Evolutionary conservation across 2,888 invertebrate species (phyloP), one percentile per base, ranked within the genome.

Genomic region (Phengaris arion): DNA sequence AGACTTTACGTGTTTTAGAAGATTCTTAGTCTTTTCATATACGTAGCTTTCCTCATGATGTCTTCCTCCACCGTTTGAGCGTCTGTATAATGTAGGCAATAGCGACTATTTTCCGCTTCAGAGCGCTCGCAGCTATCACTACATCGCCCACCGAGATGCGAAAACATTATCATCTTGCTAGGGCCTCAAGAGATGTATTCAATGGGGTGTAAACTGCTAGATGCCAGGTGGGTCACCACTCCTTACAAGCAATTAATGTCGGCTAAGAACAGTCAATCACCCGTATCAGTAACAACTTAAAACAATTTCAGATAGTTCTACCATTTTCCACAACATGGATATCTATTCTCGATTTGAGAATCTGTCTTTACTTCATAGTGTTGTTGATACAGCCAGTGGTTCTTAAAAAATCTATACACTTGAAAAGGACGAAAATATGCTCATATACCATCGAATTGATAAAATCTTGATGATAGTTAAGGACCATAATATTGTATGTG

Each of bases 91-190:
- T 35, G 35, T 35, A 35, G 85, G 84, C 83, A 85, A 85, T 86
- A 78, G 81, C 79, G 81, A 80, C 83, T 83, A 86, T 86, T 89
- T 88, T 82, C 86, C 82, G 84, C 83, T 81, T 79, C 22, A 22
- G 10, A 10, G 10, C 0, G 22, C 6, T 59, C 6, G 10, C 10
- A 10, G 59, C 4, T 35, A 6, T 52, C 12, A 52, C 9, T 52
- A 52, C 35, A 35, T 64, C 74, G 80, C 79, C 78, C 83, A 86
- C 85, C 89, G 85, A 86, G 82, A 82, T 85, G 84, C 86, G 80
- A 86, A 84, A 83, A 81, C 83, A 85, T 88, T 85, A 85, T 84
- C 83, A 83, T 83, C 83, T 83, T 83, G 15, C 8, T 15, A 57
- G 8, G 59, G 15, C 59, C 9, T 59, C 8, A 15, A 15, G 15